phyloP scores from a whole-genome alignment of 2,888 invertebrate species.

The Cantharis rustica region DNA sequence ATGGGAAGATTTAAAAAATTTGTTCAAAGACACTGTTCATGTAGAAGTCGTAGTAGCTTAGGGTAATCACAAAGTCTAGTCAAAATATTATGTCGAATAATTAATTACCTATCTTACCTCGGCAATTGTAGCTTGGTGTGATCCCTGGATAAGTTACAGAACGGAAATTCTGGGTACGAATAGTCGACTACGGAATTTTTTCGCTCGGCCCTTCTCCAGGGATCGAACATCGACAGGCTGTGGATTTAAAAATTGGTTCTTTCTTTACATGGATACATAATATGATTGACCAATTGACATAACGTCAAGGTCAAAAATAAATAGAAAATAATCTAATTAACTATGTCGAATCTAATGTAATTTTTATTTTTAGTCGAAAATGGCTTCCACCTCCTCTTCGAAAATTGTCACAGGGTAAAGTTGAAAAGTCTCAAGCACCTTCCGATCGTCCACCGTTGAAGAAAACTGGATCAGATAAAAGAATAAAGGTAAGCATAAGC shows the following conservation, averaged over 20 bases:
- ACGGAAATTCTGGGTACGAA: no score
- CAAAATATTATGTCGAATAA: neutral
- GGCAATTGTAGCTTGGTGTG: no score
- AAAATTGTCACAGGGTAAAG: slow-evolving; percentile 87
- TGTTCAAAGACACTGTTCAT: slow-evolving; percentile 38
- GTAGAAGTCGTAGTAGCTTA: neutral
- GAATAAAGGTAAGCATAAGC: slow-evolving; percentile 69
- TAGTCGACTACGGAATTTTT: no score
- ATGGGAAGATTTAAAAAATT: slow-evolving; percentile 43
- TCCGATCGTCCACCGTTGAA: slow-evolving; percentile 67
- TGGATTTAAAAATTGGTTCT: no score
- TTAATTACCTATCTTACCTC: no score
- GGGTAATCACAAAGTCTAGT: neutral
- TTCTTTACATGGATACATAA: no score
- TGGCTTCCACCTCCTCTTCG: slow-evolving; percentile 87
- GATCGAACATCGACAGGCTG: no score
- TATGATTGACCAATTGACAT: no score
- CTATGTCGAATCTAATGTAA: neutral
- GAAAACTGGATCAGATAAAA: slow-evolving; percentile 83
- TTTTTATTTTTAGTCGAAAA: slow-evolving; percentile 70
- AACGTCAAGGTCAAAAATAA: no score
- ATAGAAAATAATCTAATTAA: neutral
- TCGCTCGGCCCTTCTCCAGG: no score
- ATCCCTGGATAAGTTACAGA: no score
- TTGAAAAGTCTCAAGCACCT: slow-evolving; percentile 70